These are phyloP conservation scores for Leptopilina syphax DNA, from an alignment of 2,888 invertebrate species.

Conservation along the genomic window DNA sequence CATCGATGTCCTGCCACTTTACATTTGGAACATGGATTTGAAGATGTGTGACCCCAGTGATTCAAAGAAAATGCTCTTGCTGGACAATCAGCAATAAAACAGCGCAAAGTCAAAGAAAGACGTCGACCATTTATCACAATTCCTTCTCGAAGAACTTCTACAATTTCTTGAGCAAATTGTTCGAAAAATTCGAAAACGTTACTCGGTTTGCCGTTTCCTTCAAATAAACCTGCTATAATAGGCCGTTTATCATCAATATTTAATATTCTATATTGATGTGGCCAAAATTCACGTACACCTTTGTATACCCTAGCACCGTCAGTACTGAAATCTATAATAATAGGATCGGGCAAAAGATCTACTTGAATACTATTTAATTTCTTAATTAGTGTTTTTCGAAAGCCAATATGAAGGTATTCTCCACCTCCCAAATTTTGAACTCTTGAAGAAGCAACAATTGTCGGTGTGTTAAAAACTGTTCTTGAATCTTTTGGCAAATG, in stretches of 20 bases:
- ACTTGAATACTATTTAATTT: neutral
- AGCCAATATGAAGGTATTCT: slow-evolving; percentile 49
- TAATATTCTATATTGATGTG: neutral
- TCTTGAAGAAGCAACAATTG: slow-evolving; percentile 7
- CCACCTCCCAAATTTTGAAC: slow-evolving; percentile 43
- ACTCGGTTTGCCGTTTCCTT: slow-evolving; percentile 39
- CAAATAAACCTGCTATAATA: slow-evolving; percentile 46
- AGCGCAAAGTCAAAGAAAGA: slow-evolving; percentile 40
- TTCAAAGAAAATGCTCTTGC: too few relatives aligned
- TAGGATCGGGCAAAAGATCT: slow-evolving; percentile 28
- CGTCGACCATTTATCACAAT: slow-evolving; percentile 33
- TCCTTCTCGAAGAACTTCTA: slow-evolving; percentile 26
- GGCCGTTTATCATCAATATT: slow-evolving; percentile 12
- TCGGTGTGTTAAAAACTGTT: slow-evolving; percentile 47
- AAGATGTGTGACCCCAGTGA: neutral
- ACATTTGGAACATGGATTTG: slow-evolving; percentile 34
- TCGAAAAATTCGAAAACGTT: slow-evolving; percentile 46
- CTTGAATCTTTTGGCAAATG: slow-evolving; percentile 44
- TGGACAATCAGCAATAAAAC: slow-evolving; percentile 18
- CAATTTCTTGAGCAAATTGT: slow-evolving; percentile 42
- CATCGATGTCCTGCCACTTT: slow-evolving; percentile 32
- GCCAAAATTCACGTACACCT: slow-evolving; percentile 37
- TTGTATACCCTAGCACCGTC: neutral
- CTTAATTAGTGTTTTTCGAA: slow-evolving; percentile 38
- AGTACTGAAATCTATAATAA: slow-evolving; percentile 46